Conservation (phyloP, 2,113 vertebrate genomes). For the Formicarius rufipectus region DNA sequence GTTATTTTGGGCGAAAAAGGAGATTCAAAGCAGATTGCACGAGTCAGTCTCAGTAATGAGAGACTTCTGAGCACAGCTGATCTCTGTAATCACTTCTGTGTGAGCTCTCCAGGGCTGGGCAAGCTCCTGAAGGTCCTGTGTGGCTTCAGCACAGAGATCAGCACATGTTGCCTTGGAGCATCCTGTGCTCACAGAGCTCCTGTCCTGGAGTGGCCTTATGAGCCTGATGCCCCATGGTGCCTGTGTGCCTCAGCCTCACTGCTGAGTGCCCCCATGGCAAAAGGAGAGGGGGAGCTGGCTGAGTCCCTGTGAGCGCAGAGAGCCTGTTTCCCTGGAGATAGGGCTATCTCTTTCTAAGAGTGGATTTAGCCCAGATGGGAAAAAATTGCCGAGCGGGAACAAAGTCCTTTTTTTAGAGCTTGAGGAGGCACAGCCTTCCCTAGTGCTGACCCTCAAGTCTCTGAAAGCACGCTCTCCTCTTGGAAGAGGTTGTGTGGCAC, state of each 20-base stretch:
- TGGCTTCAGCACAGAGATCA: neutral
- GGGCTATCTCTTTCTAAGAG: slow-evolving; percentile 74
- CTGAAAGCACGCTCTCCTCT: neutral
- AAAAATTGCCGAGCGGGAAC: slow-evolving; percentile 57
- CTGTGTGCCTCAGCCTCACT: neutral
- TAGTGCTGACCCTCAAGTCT: neutral
- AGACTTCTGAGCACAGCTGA: neutral
- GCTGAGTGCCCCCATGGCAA: slow-evolving; percentile 28
- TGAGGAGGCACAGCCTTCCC: slow-evolving; percentile 47
- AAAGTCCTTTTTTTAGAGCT: slow-evolving; percentile 63
- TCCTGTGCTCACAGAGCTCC: neutral
- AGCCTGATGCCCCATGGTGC: neutral
- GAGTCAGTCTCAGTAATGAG: slow-evolving; percentile 28
- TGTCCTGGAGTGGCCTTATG: neutral
- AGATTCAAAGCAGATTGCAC: slow-evolving; percentile 39
- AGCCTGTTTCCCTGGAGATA: slow-evolving; percentile 79
- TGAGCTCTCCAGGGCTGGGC: neutral
- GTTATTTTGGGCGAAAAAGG: slow-evolving; percentile 44
- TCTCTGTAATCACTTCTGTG: neutral
- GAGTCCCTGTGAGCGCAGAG: slow-evolving; percentile 53
- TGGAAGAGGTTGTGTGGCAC: neutral
- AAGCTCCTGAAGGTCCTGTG: neutral
- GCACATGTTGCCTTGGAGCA: neutral
- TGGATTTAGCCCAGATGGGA: slow-evolving; percentile 70
- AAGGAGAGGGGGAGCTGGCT: slow-evolving; percentile 59